Percentiles rank a stretch among this genome's conserved stretches.
These are phyloP conservation scores for Ectropis crepuscularia DNA, from an alignment of 2,888 invertebrate genomes.

Conservation along the genomic window DNA sequence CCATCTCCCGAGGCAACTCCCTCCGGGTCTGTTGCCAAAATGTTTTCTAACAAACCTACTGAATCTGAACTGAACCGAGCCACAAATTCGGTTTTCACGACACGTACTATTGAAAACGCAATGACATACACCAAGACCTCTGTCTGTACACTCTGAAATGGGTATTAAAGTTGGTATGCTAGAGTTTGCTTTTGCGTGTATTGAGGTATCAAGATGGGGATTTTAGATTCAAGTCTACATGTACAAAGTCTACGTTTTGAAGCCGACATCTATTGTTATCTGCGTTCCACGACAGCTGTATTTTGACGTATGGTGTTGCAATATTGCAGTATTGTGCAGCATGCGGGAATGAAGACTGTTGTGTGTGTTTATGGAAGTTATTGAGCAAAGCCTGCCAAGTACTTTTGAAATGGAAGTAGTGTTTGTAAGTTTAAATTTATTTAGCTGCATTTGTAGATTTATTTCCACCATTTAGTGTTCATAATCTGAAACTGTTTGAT, in stretches of 20 bases:
- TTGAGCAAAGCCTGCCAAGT: background rate
- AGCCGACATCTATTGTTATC: conserved; percentile 36
- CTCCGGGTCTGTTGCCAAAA: conserved; percentile 36
- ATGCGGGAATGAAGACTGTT: conserved; percentile 13
- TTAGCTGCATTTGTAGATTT: too few relatives aligned
- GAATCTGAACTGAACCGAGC: conserved; percentile 35
- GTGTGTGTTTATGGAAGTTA: conserved; percentile 6
- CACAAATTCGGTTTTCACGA: conserved; percentile 40
- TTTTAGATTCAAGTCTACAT: conserved; percentile 13
- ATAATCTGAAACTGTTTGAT: too few relatives aligned
- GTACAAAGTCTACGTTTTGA: conserved; percentile 22
- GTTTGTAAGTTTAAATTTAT: too few relatives aligned
- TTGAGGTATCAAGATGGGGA: conserved; percentile 2
- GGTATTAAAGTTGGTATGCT: background rate
- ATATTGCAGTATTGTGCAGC: conserved; percentile 31
- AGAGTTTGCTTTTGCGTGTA: conserved; percentile 6
- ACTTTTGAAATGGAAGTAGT: too few relatives aligned
- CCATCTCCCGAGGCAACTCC: conserved; percentile 24
- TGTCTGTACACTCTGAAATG: conserved; percentile 6
- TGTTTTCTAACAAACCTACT: conserved; percentile 39
- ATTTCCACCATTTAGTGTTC: too few relatives aligned
- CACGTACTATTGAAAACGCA: conserved; percentile 41
- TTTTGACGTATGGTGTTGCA: conserved; percentile 38
- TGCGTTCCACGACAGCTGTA: conserved; percentile 35
- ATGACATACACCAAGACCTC: conserved; percentile 11